These are phyloP conservation scores for Cheirogaleus medius DNA, from an alignment of 2,113 vertebrate species.

Conservation along the genomic window DNA sequence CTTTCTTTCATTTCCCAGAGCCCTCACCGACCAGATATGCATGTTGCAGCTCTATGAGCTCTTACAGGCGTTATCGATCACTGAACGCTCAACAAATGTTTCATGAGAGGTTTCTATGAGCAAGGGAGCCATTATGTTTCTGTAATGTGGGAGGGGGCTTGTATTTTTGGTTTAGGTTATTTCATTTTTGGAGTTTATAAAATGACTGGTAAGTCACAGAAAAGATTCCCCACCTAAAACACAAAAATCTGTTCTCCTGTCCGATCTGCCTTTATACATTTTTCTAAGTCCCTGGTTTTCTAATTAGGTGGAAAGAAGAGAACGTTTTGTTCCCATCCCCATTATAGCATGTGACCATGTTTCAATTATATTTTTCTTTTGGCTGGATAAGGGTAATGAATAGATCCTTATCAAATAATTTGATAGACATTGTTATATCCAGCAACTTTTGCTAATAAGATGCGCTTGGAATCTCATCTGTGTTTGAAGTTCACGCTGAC, in stretches of 20 bases:
- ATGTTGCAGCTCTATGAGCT: background rate
- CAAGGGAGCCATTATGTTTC: background rate
- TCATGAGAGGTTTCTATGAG: background rate
- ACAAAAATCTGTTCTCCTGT: background rate
- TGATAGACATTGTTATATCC: slow-evolving; percentile 49
- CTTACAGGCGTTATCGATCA: background rate
- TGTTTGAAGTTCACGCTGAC: background rate
- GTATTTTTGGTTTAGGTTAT: background rate
- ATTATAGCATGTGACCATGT: background rate
- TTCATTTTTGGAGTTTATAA: slow-evolving; percentile 7
- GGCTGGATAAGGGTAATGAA: slow-evolving; percentile 67
- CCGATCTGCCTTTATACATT: slow-evolving; percentile 29
- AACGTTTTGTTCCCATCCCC: slow-evolving; percentile 43
- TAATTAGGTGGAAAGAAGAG: slow-evolving; percentile 66
- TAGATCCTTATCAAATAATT: slow-evolving; percentile 76
- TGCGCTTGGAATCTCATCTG: background rate
- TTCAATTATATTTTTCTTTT: slow-evolving; percentile 72
- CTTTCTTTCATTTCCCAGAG: background rate
- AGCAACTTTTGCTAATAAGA: slow-evolving; percentile 9
- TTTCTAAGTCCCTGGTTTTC: slow-evolving; percentile 57
- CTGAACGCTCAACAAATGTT: background rate
- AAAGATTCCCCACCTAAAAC: background rate
- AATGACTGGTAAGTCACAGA: background rate
- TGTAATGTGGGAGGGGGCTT: background rate
- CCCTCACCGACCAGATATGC: background rate